Conservation (phyloP, 2,797 vertebrate genomes). For the Cheirogaleus major region DNA sequence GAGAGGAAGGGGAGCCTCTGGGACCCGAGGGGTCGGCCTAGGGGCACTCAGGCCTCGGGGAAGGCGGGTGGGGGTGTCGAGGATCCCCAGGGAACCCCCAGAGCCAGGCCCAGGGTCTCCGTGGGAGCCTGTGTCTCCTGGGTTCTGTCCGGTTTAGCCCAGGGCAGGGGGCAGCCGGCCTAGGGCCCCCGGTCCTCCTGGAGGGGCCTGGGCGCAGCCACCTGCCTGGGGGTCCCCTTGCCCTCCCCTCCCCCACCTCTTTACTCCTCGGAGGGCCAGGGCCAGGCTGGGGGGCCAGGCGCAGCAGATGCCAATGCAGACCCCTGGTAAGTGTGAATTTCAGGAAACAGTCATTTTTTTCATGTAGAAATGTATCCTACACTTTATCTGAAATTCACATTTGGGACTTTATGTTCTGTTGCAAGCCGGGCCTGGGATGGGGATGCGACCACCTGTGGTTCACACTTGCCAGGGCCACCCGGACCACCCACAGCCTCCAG, state of each 20-base stretch:
- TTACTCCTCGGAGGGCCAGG: neutral
- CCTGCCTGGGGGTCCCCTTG: too few species aligned
- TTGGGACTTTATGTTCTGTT: neutral
- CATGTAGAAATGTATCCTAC: too few species aligned
- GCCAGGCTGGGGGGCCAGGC: accelerated
- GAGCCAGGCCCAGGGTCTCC: neutral
- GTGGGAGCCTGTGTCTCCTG: neutral
- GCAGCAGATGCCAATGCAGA: neutral
- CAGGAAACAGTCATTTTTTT: neutral
- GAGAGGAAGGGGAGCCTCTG: neutral
- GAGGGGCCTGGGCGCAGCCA: too few species aligned
- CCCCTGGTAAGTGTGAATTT: neutral
- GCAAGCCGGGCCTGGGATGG: neutral
- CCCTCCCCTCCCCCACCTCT: neutral
- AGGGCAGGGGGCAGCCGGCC: neutral
- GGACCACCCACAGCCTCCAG: neutral
- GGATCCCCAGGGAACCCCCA: neutral
- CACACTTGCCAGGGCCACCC: neutral
- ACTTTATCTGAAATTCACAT: neutral
- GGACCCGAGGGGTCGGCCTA: too few species aligned
- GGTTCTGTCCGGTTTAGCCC: too few species aligned
- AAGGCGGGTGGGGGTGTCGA: neutral
- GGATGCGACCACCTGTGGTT: neutral
- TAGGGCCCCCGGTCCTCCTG: neutral
- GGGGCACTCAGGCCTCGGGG: too few species aligned